Conservation (phyloP, 2,888 invertebrate species). For the Ametastegia equiseti region DNA sequence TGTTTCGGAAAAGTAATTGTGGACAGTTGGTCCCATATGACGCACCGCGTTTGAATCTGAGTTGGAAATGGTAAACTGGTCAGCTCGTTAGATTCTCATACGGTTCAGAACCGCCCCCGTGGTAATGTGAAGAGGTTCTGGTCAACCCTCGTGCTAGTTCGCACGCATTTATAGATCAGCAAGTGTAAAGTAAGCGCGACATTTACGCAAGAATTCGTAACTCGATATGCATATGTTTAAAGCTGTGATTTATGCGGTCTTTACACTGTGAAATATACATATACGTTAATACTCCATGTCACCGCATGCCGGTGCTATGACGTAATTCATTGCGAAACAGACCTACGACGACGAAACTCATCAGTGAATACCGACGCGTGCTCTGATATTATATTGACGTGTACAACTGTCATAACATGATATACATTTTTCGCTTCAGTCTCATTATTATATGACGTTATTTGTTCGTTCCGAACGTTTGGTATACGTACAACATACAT, state of each 20-base stretch:
- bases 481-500: neutral
- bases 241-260: constrained; percentile 47
- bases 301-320: constrained; percentile 37
- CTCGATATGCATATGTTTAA: constrained; percentile 49
- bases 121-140: neutral
- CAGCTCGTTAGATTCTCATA: constrained; percentile 40
- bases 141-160: constrained; percentile 14
- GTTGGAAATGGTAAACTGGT: constrained; percentile 41
- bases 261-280: constrained; percentile 25
- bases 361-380: neutral
- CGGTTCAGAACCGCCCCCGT: constrained; percentile 22
- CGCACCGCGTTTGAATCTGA: constrained; percentile 29
- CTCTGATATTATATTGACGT: neutral
- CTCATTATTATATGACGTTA: neutral
- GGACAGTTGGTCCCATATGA: constrained; percentile 27
- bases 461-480: neutral
- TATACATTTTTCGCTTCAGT: neutral
- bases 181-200: neutral
- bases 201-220: constrained; percentile 49
- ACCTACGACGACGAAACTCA: constrained; percentile 19
- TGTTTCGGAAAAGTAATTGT: neutral
- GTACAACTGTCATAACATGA: neutral
- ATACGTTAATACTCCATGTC: constrained; percentile 5
- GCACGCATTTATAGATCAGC: constrained; percentile 6
- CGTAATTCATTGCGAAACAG: constrained; percentile 46